A percentile compares a stretch with the other conserved stretches of the same genome.
These are phyloP conservation scores for Carcharodon carcharias DNA, from an alignment of 2,797 vertebrate genomes.

Conservation along the genomic window DNA sequence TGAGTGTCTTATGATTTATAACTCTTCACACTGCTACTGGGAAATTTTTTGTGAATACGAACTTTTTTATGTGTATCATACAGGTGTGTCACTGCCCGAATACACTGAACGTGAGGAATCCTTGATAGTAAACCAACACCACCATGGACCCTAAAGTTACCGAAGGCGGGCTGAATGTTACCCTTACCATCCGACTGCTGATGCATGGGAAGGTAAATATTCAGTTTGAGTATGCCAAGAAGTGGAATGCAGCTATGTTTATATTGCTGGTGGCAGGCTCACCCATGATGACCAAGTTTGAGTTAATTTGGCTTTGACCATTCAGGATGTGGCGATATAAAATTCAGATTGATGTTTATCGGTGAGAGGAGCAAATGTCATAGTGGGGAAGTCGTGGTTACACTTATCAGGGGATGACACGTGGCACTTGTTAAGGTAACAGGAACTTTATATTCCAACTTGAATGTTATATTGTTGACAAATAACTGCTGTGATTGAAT, in stretches of 20 bases:
- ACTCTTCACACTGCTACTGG: neutral
- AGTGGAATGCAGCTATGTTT: neutral
- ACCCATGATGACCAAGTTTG: neutral
- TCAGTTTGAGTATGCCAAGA: neutral
- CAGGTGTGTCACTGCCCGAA: neutral
- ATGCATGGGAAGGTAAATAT: conserved; percentile 76
- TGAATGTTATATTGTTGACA: neutral
- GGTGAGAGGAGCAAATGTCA: neutral
- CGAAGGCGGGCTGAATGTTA: conserved; percentile 92
- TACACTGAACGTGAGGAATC: neutral
- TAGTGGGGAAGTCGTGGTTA: neutral
- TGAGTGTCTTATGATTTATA: neutral
- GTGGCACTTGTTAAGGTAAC: neutral
- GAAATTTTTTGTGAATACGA: neutral
- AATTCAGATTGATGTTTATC: neutral
- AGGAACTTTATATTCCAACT: neutral
- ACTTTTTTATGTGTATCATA: neutral
- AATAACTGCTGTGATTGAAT: neutral
- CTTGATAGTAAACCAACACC: neutral
- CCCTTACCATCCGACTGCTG: conserved; percentile 84
- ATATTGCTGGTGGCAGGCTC: neutral
- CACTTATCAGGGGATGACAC: neutral
- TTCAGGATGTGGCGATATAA: neutral
- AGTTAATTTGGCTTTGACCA: neutral
- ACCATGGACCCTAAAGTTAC: conserved; percentile 26